phyloP scores from a whole-genome alignment of 2,797 vertebrate genomes.

The Enteromius radiatus region DNA sequence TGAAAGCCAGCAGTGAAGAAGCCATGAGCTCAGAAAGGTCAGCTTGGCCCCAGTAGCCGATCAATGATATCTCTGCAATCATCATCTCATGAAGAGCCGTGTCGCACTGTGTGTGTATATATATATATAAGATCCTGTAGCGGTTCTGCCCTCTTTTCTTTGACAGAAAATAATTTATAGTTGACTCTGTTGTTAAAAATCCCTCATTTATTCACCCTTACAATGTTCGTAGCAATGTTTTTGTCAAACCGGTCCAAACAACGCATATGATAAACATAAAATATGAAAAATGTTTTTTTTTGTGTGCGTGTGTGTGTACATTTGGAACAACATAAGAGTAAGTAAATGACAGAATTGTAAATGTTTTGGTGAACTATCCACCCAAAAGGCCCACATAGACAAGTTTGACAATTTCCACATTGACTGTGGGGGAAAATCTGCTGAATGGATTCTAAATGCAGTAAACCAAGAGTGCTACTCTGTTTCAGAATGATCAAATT shows the following conservation, averaged over 20 bases:
- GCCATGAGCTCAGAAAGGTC: constrained; percentile 32
- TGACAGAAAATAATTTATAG: not conserved
- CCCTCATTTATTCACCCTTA: not conserved
- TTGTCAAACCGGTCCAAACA: not conserved
- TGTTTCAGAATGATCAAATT: not conserved
- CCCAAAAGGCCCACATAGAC: not conserved
- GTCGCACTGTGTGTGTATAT: constrained; percentile 30
- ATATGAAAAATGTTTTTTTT: not conserved
- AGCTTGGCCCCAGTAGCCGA: constrained; percentile 6
- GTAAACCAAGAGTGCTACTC: not conserved
- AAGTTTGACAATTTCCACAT: not conserved
- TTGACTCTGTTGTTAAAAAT: not conserved
- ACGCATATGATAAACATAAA: not conserved
- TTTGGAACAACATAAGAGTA: not conserved
- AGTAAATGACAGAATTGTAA: not conserved
- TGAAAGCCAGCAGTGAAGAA: constrained; percentile 32
- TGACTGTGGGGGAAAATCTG: not conserved
- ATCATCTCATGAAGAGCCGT: constrained; percentile 15
- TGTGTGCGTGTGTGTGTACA: not conserved
- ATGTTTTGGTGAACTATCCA: not conserved
- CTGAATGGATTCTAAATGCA: not conserved
- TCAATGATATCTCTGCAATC: constrained; percentile 36
- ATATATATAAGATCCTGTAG: constrained; percentile 10
- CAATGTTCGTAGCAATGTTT: not conserved
- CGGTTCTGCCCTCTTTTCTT: not conserved